Evolutionary conservation across 2,888 invertebrate species (phyloP).

Genomic region (Ormyrus labotus): DNA sequence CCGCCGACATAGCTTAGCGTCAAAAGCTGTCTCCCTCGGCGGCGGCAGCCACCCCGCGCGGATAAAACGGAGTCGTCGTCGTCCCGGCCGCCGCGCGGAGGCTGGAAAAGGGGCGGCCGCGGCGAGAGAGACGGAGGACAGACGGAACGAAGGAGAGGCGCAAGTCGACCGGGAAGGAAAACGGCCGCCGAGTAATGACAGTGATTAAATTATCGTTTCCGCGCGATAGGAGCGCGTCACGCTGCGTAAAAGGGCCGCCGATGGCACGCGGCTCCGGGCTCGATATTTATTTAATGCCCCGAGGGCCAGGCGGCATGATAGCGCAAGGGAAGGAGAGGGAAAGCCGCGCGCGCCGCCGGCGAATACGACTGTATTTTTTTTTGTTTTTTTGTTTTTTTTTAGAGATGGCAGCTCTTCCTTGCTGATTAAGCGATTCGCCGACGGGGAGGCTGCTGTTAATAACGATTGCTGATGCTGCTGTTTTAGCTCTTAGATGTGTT

Average conservation of each 20-base stretch:
- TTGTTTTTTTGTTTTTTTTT: background rate
- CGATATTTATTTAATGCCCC: too few relatives aligned
- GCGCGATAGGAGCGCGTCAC: conserved; percentile 40
- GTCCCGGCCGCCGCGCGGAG: background rate
- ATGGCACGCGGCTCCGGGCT: conserved; percentile 7
- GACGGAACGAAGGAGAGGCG: background rate
- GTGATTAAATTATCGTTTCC: conserved; percentile 63
- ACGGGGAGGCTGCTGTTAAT: too few relatives aligned
- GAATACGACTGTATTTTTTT: background rate
- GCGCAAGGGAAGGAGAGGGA: conserved; percentile 2
- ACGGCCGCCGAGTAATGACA: conserved; percentile 56
- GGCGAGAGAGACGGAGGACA: background rate
- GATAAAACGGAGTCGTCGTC: background rate
- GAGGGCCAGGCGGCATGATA: too few relatives aligned
- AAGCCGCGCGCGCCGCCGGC: background rate
- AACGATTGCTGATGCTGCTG: too few relatives aligned
- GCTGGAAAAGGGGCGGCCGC: background rate
- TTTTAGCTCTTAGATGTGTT: too few relatives aligned
- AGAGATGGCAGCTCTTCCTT: too few relatives aligned
- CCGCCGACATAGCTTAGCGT: too few relatives aligned
- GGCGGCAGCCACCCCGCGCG: background rate
- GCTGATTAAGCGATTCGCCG: too few relatives aligned
- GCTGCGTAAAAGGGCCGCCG: background rate
- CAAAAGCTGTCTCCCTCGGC: too few relatives aligned
- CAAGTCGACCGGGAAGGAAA: background rate